Evolutionary conservation across 2,888 invertebrate genomes (phyloP), one percentile per base, ranked within the genome.

Genomic region (Drosophila paramelanica): DNA sequence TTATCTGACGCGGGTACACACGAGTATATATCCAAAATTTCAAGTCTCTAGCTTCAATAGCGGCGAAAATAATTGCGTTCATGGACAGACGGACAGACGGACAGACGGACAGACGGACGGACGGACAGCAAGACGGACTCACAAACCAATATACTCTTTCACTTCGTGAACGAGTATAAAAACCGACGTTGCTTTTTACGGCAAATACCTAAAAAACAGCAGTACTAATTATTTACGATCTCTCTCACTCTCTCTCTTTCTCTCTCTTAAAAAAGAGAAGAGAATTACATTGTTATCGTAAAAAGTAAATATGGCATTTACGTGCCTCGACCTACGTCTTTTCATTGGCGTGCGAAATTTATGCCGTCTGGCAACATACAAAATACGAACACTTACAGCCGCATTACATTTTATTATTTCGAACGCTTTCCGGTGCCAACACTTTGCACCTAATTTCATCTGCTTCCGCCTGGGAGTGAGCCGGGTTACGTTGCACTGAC

Each of bases 201-300:
- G 14, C 50, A 47, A 59, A 65, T 50, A 62, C 53, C 77, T 64
- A 43, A 69, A 67, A 70, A 56, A 64, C 58, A 64, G 58, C 65
- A 67, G 45, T 59, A 61, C 87, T 88, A 89, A 84, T 84, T 88
- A 84, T 84, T 84, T 84, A 84, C 89, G 84, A 89, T 72, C 53
- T 23, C 23, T 23, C 23, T 23, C 23, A 0, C 23, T 23, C 23
- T 23, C 23, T 23, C 23, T 23, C 23, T 23, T 1, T 20, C 20
- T 20, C 20, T 20, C 20, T 20, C 20, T 42, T 20, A n/a, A 7
- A 33, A 33, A 41, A 51, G 36, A 43, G 43, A 55, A 57, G 50
- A 43, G 73, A 70, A 70, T 66, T 59, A 73, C 60, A 69, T 80
- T 73, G 73, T 81, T 77, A 77, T 71, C 84, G 59, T 86, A 79